A percentile compares a stretch with the other conserved stretches of the same genome.
Conservation (phyloP, 1,140 invertebrate species). For the Tetramorium parvispinum region DNA sequence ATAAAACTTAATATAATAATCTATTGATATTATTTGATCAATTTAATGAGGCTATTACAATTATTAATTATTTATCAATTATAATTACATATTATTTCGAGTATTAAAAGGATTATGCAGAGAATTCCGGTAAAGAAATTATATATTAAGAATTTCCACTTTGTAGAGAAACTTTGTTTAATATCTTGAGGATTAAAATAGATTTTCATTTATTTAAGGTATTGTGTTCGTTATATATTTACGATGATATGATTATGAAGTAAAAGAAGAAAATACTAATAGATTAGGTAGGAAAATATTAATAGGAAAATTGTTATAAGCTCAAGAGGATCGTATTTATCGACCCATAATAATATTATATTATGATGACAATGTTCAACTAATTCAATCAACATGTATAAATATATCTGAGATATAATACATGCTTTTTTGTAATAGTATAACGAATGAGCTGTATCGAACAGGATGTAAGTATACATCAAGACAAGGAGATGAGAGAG, state of each 20-base stretch:
- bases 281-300: too few species aligned
- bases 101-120: neutral
- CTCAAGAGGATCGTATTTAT: neutral
- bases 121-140: neutral
- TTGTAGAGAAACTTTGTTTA: neutral
- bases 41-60: neutral
- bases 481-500: slow-evolving; percentile 12
- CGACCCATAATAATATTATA: neutral
- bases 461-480: slow-evolving; percentile 31
- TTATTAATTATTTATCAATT: neutral
- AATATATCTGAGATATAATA: neutral
- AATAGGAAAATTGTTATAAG: neutral
- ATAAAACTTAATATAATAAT: neutral
- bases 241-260: neutral
- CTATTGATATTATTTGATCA: neutral
- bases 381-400: slow-evolving; percentile 8
- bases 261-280: neutral
- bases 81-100: neutral
- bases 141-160: neutral
- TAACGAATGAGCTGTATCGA: neutral
- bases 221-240: slow-evolving; percentile 12
- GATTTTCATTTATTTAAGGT: neutral
- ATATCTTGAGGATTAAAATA: neutral
- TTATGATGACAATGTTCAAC: neutral
- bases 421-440: neutral